phyloP scores from a whole-genome alignment of 2,888 invertebrate genomes.

The Diogma glabrata region DNA sequence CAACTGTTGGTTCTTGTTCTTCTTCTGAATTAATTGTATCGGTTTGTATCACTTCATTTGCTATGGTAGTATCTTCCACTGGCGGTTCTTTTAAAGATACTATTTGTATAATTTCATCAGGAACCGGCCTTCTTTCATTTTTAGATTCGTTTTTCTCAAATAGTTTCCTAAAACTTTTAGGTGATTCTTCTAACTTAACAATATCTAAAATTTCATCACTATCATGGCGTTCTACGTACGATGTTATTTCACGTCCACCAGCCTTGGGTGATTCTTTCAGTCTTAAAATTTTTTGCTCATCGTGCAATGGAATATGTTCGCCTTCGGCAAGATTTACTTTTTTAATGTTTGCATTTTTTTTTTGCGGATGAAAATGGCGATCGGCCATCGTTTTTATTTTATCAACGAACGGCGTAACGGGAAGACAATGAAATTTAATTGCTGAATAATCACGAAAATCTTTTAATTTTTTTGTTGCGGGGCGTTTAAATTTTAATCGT shows the following conservation, averaged over 20 bases:
- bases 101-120: constrained; percentile 34
- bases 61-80: constrained; percentile 6
- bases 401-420: constrained; percentile 47
- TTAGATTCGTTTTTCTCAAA: no score
- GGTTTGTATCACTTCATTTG: background rate
- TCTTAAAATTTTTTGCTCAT: constrained; percentile 44
- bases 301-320: constrained; percentile 31
- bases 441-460: constrained; percentile 34
- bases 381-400: constrained; percentile 53
- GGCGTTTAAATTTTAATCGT: constrained; percentile 22
- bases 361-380: constrained; percentile 39
- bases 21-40: background rate
- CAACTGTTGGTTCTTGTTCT: constrained; percentile 36
- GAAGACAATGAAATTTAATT: constrained; percentile 39
- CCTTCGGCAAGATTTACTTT: constrained; percentile 31
- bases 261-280: constrained; percentile 50
- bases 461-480: constrained; percentile 27
- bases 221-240: constrained; percentile 37
- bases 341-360: constrained; percentile 28
- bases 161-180: constrained; percentile 32
- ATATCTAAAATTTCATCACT: constrained; percentile 36
- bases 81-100: constrained; percentile 18
- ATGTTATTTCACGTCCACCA: constrained; percentile 38
- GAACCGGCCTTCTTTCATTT: constrained; percentile 23
- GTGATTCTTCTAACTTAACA: constrained; percentile 35